Evolutionary conservation across 1,140 invertebrate genomes (phyloP), one percentile per base, ranked within the genome.

Genomic region (Drosophila sproati): DNA sequence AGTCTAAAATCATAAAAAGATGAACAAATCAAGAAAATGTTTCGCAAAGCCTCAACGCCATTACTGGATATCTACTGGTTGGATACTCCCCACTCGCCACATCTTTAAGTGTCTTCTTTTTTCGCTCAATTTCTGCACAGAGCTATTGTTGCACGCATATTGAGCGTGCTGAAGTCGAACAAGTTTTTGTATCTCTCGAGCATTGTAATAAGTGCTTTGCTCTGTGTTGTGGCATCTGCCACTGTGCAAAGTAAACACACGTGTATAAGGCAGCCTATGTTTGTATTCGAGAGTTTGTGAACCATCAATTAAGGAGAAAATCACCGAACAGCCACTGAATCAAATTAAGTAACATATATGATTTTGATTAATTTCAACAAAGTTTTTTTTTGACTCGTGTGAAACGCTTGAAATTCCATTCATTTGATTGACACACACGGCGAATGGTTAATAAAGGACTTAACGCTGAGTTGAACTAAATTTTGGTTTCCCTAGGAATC

Each of bases 371-470:
- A 28, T 55, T 32, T 12, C 10, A 10, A 34, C 12, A 20, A 10
- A 3, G 28, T 63, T 7, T 55, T 45, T 12, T 32, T 28, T 74
- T 61, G 60, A 61, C 59, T 45, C 20, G 12, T 66, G 29, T 56
- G 31, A 8, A 56, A 56, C 35, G 41, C 57, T 12, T 32, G 31
- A 20, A 20, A 20, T 20, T 20, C 20, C 20, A 20, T 66, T 37
- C 47, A 67, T 60, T 68, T 43, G 4, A 51, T 57, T 28, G 71
- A 20, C 48, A 50, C 48, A 59, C 51, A 35, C 41, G 75, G 70
- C 78, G 78, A 76, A 86, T 87, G 63, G 75, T 71, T 77, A 62
- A 82, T 85, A 77, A 80, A 60, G 20, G 66, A 68, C 62, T 67
- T 64, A 66, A 78, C 69, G 39, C 64, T 78, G 54, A 57, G 63